A percentile compares a stretch with the other conserved stretches of the same genome.
phyloP scores from a whole-genome alignment of 2,888 invertebrate genomes.

The Cheilosia vernalis region DNA sequence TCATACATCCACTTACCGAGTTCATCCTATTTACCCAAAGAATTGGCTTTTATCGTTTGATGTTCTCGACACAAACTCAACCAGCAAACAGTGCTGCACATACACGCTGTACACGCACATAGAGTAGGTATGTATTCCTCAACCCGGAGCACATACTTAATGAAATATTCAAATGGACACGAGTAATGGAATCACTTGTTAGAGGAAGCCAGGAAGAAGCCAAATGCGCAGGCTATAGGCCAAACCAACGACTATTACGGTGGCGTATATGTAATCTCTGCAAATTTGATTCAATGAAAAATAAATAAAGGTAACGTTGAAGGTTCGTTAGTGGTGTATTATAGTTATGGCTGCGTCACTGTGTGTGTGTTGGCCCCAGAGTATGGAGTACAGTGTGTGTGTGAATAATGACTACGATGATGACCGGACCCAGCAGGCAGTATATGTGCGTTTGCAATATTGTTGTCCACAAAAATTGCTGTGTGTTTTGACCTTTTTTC shows the following conservation, averaged over 20 bases:
- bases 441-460: constrained; percentile 9
- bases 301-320: constrained; percentile 71
- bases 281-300: constrained; percentile 74
- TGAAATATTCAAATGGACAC: constrained; percentile 75
- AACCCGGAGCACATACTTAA: constrained; percentile 43
- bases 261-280: constrained; percentile 75
- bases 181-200: constrained; percentile 74
- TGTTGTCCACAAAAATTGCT: constrained; percentile 8
- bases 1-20: constrained; percentile 72
- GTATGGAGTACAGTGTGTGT: not conserved
- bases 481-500: constrained; percentile 9
- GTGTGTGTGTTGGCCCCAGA: not conserved
- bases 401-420: not conserved
- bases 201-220: constrained; percentile 40
- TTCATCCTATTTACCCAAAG: constrained; percentile 71
- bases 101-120: not conserved
- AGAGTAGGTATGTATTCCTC: not conserved
- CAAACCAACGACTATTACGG: constrained; percentile 65
- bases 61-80: constrained; percentile 48
- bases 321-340: constrained; percentile 71
- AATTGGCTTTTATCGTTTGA: constrained; percentile 72
- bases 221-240: constrained; percentile 67
- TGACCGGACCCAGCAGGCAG: not conserved
- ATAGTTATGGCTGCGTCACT: constrained; percentile 28
- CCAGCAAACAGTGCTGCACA: constrained; percentile 12